Evolutionary conservation across 2,797 vertebrate species (phyloP).

Genomic region (Aythya fuligula): DNA sequence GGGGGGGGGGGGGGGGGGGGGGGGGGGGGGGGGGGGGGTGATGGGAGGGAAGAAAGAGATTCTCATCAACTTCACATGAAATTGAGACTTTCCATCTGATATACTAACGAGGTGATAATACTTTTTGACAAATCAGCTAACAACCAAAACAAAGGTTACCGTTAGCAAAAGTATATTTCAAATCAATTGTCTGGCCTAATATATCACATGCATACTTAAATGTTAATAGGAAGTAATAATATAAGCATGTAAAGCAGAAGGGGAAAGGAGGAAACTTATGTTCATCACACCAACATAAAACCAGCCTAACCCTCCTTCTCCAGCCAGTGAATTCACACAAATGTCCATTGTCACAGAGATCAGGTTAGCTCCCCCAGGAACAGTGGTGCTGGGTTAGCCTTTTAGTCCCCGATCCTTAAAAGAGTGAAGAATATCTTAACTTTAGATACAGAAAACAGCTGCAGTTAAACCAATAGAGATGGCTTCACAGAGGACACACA

Average conservation of each 20-base stretch:
- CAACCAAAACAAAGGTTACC: neutral
- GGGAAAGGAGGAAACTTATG: neutral
- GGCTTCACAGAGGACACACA: neutral
- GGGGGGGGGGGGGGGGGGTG: no score
- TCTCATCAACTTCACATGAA: neutral
- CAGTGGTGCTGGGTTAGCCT: neutral
- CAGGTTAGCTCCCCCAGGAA: neutral
- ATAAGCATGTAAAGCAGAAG: neutral
- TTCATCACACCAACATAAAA: neutral
- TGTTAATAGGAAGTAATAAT: neutral
- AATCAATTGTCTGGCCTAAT: neutral
- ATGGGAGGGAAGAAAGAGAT: neutral
- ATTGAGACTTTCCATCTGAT: neutral
- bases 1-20: neutral
- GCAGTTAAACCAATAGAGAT: slow-evolving; percentile 23
- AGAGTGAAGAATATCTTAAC: neutral
- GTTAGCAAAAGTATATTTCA: neutral
- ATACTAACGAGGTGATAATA: neutral
- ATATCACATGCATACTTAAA: neutral
- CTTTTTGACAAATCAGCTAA: neutral
- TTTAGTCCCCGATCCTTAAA: neutral
- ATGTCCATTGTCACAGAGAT: neutral
- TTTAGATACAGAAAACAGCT: neutral
- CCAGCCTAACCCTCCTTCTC: neutral
- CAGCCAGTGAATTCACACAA: neutral